Percentiles rank a stretch among this genome's conserved stretches.
Evolutionary conservation across 2,888 invertebrate genomes (phyloP).

Genomic region (Gibbula magus): DNA sequence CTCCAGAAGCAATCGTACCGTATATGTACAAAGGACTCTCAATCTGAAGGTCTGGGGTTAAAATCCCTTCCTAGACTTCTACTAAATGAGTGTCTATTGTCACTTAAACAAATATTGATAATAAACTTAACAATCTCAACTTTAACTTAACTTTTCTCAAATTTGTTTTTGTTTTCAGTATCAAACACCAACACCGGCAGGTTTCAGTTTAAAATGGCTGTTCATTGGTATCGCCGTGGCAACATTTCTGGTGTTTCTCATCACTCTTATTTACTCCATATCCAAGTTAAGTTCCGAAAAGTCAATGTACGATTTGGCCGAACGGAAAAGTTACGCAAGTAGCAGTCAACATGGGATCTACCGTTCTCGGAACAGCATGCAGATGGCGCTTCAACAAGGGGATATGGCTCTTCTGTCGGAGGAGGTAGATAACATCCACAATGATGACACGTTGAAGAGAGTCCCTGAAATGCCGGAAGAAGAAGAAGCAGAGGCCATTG

Average conservation of each 20-base stretch:
- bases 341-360: constrained; percentile 40
- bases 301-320: constrained; percentile 41
- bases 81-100: too few species aligned
- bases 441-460: constrained; percentile 50
- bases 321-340: constrained; percentile 36
- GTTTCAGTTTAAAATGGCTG: constrained; percentile 56
- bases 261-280: constrained; percentile 49
- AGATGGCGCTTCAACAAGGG: constrained; percentile 41
- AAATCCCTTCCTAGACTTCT: too few species aligned
- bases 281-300: constrained; percentile 59
- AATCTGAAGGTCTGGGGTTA: too few species aligned
- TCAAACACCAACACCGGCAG: constrained; percentile 42
- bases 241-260: constrained; percentile 47
- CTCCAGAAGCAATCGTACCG: too few species aligned
- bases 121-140: too few species aligned
- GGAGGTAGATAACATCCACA: constrained; percentile 48
- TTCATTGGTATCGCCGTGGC: constrained; percentile 48
- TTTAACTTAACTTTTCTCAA: too few species aligned
- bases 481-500: constrained; percentile 58
- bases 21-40: too few species aligned
- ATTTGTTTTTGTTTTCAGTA: constrained; percentile 51
- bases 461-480: constrained; percentile 58
- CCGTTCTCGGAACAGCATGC: constrained; percentile 60
- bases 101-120: too few species aligned
- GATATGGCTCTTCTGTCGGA: constrained; percentile 34